Conservation (phyloP, 2,888 invertebrate genomes). For the Andrena chrysosceles region DNA sequence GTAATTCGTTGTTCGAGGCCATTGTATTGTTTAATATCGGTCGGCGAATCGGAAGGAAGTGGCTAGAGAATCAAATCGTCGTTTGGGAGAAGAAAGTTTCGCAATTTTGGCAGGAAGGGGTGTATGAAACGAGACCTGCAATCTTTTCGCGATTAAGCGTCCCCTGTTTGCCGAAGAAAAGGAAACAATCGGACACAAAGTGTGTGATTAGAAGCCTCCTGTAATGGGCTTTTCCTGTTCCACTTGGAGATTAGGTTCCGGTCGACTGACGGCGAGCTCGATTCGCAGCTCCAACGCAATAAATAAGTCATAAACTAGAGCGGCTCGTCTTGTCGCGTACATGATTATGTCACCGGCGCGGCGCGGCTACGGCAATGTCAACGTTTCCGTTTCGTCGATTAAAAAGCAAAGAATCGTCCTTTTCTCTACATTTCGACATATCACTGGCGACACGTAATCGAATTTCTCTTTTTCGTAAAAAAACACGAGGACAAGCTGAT, state of each 20-base stretch:
- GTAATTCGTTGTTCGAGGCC: not conserved
- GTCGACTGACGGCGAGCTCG: slow-evolving; percentile 19
- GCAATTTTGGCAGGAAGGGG: not conserved
- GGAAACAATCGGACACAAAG: not conserved
- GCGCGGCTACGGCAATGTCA: not conserved
- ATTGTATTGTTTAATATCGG: slow-evolving; percentile 9
- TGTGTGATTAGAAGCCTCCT: not conserved
- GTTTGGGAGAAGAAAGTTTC: slow-evolving; percentile 13
- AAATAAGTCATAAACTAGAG: slow-evolving; percentile 21
- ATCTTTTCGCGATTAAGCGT: slow-evolving; percentile 17
- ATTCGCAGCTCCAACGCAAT: slow-evolving; percentile 19
- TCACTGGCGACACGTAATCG: not conserved
- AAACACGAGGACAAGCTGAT: not conserved
- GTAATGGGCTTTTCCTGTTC: slow-evolving; percentile 29
- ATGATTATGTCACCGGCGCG: slow-evolving; percentile 32
- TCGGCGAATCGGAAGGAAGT: not conserved
- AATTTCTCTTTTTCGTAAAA: slow-evolving; percentile 41
- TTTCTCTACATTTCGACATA: slow-evolving; percentile 10
- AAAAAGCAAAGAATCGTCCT: not conserved
- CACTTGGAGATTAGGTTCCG: slow-evolving; percentile 4
- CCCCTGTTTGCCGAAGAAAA: slow-evolving; percentile 1
- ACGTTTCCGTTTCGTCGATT: not conserved
- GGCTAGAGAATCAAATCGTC: slow-evolving; percentile 7
- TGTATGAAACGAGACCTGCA: not conserved
- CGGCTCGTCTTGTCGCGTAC: not conserved